Evolutionary conservation across 2,888 invertebrate genomes (phyloP).

Genomic region (Frankliniella intonsa): DNA sequence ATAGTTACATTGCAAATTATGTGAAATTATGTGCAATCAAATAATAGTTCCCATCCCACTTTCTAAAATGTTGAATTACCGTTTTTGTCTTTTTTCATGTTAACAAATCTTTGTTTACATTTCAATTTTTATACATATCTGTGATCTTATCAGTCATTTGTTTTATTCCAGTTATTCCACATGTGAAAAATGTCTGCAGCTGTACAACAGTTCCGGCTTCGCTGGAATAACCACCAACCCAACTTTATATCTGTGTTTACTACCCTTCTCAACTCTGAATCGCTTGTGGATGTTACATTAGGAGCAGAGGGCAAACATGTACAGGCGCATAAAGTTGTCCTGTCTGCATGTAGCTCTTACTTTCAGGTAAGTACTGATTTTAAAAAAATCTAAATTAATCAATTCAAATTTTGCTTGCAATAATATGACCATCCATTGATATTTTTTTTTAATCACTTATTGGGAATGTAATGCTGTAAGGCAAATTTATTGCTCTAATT

Average conservation of each 20-base stretch:
- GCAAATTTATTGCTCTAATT: not conserved
- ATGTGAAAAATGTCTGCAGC: slow-evolving; percentile 43
- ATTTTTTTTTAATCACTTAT: not conserved
- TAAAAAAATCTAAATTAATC: slow-evolving; percentile 28
- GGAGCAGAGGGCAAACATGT: slow-evolving; percentile 86
- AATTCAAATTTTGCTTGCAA: not conserved
- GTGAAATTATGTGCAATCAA: not conserved
- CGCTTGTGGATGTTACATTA: slow-evolving; percentile 82
- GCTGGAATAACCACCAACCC: slow-evolving; percentile 93
- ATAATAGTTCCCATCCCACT: not conserved
- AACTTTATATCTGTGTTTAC: slow-evolving; percentile 89
- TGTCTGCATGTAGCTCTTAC: slow-evolving; percentile 89
- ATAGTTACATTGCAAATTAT: not conserved
- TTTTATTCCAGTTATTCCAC: not conserved
- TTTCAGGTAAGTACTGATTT: slow-evolving; percentile 63
- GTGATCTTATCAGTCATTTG: not conserved
- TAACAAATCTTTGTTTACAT: not conserved
- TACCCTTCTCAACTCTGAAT: slow-evolving; percentile 73
- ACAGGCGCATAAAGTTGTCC: slow-evolving; percentile 83
- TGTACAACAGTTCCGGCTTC: slow-evolving; percentile 71
- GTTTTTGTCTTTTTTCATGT: not conserved
- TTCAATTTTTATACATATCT: not conserved
- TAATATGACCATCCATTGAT: not conserved
- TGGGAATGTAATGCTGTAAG: not conserved
- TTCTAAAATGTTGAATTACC: not conserved